A percentile compares a stretch with the other conserved stretches of the same genome.
Conservation (phyloP, 2,113 vertebrate species). For the Marcusenius ussheri region DNA sequence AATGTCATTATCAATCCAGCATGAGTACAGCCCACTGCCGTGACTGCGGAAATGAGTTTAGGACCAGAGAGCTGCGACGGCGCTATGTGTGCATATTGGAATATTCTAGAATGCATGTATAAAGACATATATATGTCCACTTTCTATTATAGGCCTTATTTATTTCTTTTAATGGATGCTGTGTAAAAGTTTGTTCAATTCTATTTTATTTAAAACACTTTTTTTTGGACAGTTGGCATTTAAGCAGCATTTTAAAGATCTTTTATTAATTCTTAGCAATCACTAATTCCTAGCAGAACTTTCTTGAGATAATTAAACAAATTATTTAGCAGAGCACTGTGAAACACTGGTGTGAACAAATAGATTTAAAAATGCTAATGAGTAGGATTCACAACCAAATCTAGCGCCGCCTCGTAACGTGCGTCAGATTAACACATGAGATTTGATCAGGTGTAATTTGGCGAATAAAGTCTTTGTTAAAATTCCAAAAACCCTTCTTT, state of each 20-base stretch:
- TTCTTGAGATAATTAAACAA: slow-evolving; percentile 18
- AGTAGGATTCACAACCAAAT: not conserved
- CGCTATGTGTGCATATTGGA: not conserved
- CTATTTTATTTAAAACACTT: not conserved
- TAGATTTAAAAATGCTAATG: not conserved
- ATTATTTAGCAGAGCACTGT: slow-evolving; percentile 21
- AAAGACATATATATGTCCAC: not conserved
- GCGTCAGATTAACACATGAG: slow-evolving; percentile 8
- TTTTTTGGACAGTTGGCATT: slow-evolving; percentile 6
- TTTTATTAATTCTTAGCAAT: slow-evolving; percentile 17
- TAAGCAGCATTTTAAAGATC: slow-evolving; percentile 16
- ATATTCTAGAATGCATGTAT: not conserved
- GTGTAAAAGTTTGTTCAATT: not conserved
- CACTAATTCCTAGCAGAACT: slow-evolving; percentile 19
- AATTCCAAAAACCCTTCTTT: not conserved
- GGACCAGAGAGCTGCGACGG: not conserved
- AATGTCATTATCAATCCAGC: slow-evolving; percentile 9
- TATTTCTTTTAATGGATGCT: not conserved
- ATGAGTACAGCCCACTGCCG: not conserved
- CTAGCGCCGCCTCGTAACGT: not conserved
- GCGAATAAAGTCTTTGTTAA: not conserved
- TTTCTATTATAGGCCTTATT: not conserved
- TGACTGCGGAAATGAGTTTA: not conserved
- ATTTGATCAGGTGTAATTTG: not conserved
- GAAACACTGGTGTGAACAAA: not conserved